Evolutionary conservation across 2,888 invertebrate genomes (phyloP).

Genomic region (Drosophila hamatofila): DNA sequence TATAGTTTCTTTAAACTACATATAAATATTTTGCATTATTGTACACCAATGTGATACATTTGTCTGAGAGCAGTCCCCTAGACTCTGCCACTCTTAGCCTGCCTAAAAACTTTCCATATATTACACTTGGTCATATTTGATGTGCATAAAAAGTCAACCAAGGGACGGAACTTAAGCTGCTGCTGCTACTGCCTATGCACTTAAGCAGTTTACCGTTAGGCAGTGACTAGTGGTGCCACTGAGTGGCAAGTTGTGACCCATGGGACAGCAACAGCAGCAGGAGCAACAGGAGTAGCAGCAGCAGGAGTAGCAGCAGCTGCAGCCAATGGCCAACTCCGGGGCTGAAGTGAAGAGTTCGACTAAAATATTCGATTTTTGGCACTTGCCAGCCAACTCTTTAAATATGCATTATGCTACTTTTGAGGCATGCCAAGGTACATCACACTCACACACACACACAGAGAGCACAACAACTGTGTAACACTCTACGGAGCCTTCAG

Average conservation of each 20-base stretch:
- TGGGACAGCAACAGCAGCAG: constrained; percentile 7
- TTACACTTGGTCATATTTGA: not conserved
- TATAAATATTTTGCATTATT: not conserved
- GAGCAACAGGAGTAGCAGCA: not conserved
- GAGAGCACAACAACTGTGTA: constrained; percentile 14
- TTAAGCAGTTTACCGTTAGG: constrained; percentile 41
- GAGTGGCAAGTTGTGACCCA: constrained; percentile 54
- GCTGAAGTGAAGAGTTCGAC: constrained; percentile 28
- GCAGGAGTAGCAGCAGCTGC: constrained; percentile 21
- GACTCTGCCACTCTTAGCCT: not conserved
- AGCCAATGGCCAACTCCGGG: constrained; percentile 37
- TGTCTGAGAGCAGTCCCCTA: not conserved
- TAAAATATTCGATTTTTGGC: constrained; percentile 79
- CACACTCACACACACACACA: constrained; percentile 14
- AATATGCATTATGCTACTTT: constrained; percentile 78
- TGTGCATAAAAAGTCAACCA: constrained; percentile 7
- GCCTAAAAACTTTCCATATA: not conserved
- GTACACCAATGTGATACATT: not conserved
- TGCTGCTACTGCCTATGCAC: constrained; percentile 27
- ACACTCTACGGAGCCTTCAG: constrained; percentile 39
- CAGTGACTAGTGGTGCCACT: constrained; percentile 30
- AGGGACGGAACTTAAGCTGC: constrained; percentile 4
- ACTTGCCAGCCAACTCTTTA: constrained; percentile 77
- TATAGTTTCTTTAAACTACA: not conserved
- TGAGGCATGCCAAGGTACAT: constrained; percentile 50